Percentiles rank a stretch among this genome's conserved stretches.
Conservation (phyloP, 2,888 invertebrate species). For the Pristionchus arcanus region DNA sequence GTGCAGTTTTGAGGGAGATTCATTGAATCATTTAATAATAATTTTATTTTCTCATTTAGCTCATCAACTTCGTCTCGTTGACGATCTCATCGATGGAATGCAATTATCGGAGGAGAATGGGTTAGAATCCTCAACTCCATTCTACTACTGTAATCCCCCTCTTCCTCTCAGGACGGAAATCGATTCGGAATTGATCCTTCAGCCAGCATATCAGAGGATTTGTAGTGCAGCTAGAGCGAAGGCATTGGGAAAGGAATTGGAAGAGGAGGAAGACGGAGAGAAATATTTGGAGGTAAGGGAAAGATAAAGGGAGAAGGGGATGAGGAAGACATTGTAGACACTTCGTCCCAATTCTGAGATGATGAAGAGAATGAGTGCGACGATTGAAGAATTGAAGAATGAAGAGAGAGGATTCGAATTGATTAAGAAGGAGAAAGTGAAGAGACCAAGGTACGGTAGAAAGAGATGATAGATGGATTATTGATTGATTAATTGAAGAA, state of each 20-base stretch:
- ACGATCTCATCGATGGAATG: slow-evolving; percentile 56
- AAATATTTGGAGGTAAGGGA: slow-evolving; percentile 48
- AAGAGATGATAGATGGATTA: background rate
- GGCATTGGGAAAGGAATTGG: slow-evolving; percentile 32
- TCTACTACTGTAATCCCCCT: slow-evolving; percentile 10
- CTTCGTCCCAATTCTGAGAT: slow-evolving; percentile 34
- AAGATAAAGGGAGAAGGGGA: background rate
- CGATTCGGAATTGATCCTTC: slow-evolving; percentile 48
- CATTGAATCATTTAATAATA: too few species aligned
- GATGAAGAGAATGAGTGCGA: slow-evolving; percentile 1
- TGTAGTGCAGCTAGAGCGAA: slow-evolving; percentile 46
- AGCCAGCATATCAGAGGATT: slow-evolving; percentile 53
- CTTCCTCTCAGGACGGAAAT: slow-evolving; percentile 28
- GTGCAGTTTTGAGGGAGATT: too few species aligned
- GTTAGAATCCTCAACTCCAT: background rate
- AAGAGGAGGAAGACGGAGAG: slow-evolving; percentile 47
- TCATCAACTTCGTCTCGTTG: slow-evolving; percentile 51
- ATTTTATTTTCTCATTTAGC: slow-evolving; percentile 15
- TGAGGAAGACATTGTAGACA: slow-evolving; percentile 23
- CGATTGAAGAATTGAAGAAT: slow-evolving; percentile 40
- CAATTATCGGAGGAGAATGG: slow-evolving; percentile 28
- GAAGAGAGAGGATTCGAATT: slow-evolving; percentile 49
- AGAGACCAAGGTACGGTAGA: slow-evolving; percentile 48
- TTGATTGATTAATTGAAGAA: background rate
- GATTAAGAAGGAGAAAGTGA: slow-evolving; percentile 48